phyloP scores from a whole-genome alignment of 2,888 invertebrate genomes.

The Biston stratarius region DNA sequence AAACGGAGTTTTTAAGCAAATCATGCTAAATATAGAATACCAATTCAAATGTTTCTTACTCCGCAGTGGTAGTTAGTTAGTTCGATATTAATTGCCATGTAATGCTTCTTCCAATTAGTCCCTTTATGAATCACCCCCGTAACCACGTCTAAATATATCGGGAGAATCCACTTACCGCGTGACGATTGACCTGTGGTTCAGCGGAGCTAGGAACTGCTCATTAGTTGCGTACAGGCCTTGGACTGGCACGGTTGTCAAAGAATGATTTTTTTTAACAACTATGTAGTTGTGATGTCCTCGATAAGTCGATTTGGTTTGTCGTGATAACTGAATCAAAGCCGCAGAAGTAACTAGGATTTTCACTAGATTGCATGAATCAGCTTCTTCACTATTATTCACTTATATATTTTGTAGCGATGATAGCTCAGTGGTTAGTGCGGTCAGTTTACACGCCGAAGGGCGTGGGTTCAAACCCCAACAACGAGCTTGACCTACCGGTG shows the following conservation, averaged over 20 bases:
- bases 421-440: no score
- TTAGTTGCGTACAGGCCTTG: not conserved
- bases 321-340: no score
- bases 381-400: no score
- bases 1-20: not conserved
- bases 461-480: no score
- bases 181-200: conserved; percentile 74
- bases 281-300: no score
- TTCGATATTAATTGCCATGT: conserved; percentile 5
- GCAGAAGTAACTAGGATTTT: no score
- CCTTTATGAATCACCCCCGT: conserved; percentile 25
- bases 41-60: not conserved
- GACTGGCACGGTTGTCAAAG: not conserved
- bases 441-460: no score
- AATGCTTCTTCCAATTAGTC: conserved; percentile 12
- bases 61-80: not conserved
- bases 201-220: conserved; percentile 17
- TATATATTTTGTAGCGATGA: no score
- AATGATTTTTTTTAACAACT: no score
- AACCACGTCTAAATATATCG: conserved; percentile 20
- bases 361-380: no score
- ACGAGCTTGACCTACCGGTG: no score
- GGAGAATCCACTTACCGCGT: conserved; percentile 56
- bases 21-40: not conserved
- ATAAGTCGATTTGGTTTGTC: no score